phyloP scores from a whole-genome alignment of 2,113 vertebrate species.

The human region GRCh38 chr12:70668001-70668500 shows the following conservation, averaged over 20 bases:
- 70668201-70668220: too few relatives aligned
- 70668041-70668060: not conserved
- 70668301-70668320: not conserved
- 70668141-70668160: not conserved
- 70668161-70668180: not conserved
- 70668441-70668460: not conserved
- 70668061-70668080: not conserved
- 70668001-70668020: not conserved
- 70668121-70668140: not conserved
- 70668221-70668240: too few relatives aligned
- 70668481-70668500: not conserved
- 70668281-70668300: too few relatives aligned
- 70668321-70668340: not conserved
- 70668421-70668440: not conserved
- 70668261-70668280: fast-evolving
- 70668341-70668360: not conserved
- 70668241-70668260: too few relatives aligned
- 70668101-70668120: not conserved
- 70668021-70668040: not conserved
- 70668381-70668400: not conserved
- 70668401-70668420: not conserved
- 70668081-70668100: not conserved
- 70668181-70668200: too few relatives aligned
- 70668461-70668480: not conserved
- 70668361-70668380: not conserved